A percentile compares a stretch with the other conserved stretches of the same genome.
These are phyloP conservation scores for Pterois miles DNA, from an alignment of 2,797 vertebrate species.

Conservation along the genomic window DNA sequence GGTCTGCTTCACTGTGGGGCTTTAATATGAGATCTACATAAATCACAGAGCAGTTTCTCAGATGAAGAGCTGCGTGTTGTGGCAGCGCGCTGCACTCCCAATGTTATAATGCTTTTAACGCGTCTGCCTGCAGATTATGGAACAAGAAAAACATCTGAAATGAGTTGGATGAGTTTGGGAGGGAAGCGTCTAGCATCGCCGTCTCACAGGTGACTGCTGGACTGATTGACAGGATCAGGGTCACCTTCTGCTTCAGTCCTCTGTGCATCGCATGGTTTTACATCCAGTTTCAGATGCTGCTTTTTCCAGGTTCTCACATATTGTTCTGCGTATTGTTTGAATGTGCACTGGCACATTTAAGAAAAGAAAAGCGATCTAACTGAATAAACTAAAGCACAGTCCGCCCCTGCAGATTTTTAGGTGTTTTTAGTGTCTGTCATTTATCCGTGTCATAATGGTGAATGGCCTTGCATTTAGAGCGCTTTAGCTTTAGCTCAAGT, in stretches of 20 bases:
- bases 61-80: slow-evolving; percentile 37
- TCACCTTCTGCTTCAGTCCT: not conserved
- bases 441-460: not conserved
- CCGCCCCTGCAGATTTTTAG: not conserved
- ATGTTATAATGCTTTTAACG: slow-evolving; percentile 36
- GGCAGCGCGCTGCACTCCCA: slow-evolving; percentile 17
- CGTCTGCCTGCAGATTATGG: slow-evolving; percentile 16
- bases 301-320: not conserved
- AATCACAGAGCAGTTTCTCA: slow-evolving; percentile 57
- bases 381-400: not conserved
- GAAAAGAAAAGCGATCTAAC: not conserved
- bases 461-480: no score
- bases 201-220: not conserved
- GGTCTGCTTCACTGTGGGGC: slow-evolving; percentile 33
- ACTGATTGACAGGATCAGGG: not conserved
- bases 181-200: not conserved
- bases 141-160: slow-evolving; percentile 15
- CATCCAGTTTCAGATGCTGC: not conserved
- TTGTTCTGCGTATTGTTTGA: no score
- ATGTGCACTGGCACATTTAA: not conserved
- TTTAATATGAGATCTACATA: slow-evolving; percentile 72
- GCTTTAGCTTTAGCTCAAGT: no score
- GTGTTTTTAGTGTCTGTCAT: not conserved
- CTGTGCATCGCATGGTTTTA: not conserved
- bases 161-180: slow-evolving; percentile 9